A percentile compares a stretch with the other conserved stretches of the same genome.
Evolutionary conservation across 2,888 invertebrate genomes (phyloP).

Genomic region (Agelastica alni): DNA sequence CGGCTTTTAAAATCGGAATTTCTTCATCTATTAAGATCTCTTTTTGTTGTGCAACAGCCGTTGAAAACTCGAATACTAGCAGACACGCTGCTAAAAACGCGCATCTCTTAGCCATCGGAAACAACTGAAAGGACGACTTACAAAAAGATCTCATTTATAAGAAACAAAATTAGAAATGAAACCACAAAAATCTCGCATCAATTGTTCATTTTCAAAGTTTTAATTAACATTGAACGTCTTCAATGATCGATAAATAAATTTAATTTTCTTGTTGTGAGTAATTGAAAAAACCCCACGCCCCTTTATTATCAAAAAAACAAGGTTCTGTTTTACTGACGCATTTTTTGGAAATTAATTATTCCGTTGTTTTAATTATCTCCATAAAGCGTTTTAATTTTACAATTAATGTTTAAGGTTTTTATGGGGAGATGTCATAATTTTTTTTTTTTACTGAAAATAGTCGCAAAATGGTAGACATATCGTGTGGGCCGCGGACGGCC

Average conservation of each 20-base stretch:
- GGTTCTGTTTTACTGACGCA: no score
- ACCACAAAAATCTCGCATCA: slow-evolving; percentile 1
- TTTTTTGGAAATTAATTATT: no score
- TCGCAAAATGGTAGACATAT: no score
- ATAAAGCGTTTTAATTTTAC: no score
- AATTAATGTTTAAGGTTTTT: no score
- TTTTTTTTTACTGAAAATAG: no score
- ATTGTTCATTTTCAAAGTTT: not conserved
- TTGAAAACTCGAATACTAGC: slow-evolving; percentile 11
- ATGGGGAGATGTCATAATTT: no score
- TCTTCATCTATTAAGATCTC: slow-evolving; percentile 47
- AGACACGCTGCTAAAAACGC: slow-evolving; percentile 13
- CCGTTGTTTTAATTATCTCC: no score
- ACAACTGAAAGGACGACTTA: slow-evolving; percentile 7
- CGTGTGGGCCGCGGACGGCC: no score
- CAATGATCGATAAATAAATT: not conserved
- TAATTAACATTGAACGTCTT: slow-evolving; percentile 7
- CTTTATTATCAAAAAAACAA: no score
- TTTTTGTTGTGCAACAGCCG: slow-evolving; percentile 32
- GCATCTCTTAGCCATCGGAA: slow-evolving; percentile 21
- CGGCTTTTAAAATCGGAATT: slow-evolving; percentile 36
- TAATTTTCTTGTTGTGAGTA: not conserved
- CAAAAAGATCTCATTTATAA: slow-evolving; percentile 5
- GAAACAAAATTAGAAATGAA: not conserved
- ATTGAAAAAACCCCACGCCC: no score